Percentiles rank a stretch among this genome's conserved stretches.
Evolutionary conservation across 53 echinoderm and acorn worm species (phyloP).

Genomic region (Apostichopus leukothele): DNA sequence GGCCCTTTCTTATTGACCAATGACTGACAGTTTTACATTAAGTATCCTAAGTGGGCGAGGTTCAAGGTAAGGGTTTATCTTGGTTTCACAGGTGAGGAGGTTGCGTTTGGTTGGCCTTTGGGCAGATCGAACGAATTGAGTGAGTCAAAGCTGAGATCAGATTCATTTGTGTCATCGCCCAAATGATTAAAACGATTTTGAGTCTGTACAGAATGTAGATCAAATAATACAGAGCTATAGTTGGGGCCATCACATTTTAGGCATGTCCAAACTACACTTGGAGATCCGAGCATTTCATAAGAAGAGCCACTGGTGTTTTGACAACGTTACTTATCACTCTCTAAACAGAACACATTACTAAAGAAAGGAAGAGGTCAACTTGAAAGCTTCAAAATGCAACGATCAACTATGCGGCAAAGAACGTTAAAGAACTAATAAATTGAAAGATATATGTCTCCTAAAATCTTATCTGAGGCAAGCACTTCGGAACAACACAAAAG

Average conservation of each 20-base stretch:
- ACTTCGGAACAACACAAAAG: no score
- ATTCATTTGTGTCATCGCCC: not conserved
- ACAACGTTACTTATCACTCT: not conserved
- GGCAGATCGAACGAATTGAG: constrained; percentile 14
- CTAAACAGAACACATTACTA: no score
- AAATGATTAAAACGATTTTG: constrained; percentile 32
- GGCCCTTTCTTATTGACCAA: constrained; percentile 40
- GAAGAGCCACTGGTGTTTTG: constrained; percentile 44
- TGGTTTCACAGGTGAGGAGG: no score
- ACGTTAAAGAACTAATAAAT: no score
- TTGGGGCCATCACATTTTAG: constrained; percentile 24
- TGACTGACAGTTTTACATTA: constrained; percentile 8
- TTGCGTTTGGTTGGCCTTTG: not conserved
- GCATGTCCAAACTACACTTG: constrained; percentile 39
- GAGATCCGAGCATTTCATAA: constrained; percentile 9
- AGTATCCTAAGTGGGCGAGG: no score
- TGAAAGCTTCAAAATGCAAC: no score
- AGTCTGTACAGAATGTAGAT: constrained; percentile 46
- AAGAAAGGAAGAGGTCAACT: no score
- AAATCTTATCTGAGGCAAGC: no score
- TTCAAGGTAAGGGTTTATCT: no score
- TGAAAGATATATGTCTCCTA: no score
- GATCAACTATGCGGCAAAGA: no score
- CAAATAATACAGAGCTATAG: constrained; percentile 26
- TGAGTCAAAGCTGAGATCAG: constrained; percentile 27